A percentile compares a stretch with the other conserved stretches of the same genome.
phyloP scores from a whole-genome alignment of 2,797 vertebrate species.

The Ispidina lecontei region DNA sequence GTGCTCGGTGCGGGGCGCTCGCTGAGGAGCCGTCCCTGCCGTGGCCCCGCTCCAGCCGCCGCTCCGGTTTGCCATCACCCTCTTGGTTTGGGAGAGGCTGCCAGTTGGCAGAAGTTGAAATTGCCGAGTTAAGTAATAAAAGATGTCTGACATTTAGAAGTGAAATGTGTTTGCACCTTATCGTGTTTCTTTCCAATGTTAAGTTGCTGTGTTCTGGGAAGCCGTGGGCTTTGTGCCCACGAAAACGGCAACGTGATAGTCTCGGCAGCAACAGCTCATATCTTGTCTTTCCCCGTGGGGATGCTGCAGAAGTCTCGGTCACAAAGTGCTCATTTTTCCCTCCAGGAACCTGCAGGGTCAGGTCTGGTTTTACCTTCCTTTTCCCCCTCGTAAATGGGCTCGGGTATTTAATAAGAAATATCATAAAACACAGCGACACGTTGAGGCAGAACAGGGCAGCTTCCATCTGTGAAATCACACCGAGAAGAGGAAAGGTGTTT shows the following conservation, averaged over 20 bases:
- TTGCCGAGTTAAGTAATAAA: conserved; percentile 44
- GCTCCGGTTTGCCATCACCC: background rate
- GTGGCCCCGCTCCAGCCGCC: background rate
- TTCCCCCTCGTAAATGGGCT: background rate
- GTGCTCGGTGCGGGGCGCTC: fast-evolving
- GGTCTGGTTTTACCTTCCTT: background rate
- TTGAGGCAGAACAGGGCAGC: background rate
- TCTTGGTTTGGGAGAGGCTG: background rate
- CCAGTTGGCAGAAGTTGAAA: conserved; percentile 39
- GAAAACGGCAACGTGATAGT: conserved; percentile 6
- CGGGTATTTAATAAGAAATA: background rate
- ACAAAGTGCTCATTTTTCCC: conserved; percentile 6
- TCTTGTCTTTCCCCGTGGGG: background rate
- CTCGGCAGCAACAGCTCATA: background rate
- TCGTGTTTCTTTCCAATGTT: conserved; percentile 28
- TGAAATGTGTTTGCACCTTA: conserved; percentile 65
- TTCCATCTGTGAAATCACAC: background rate
- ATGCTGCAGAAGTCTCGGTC: background rate
- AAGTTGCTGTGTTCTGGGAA: conserved; percentile 43
- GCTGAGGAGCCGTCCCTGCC: background rate
- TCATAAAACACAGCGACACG: fast-evolving
- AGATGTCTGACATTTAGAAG: conserved; percentile 61
- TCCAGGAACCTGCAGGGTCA: background rate
- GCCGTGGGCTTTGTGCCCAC: background rate
- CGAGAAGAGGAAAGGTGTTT: background rate